Percentiles rank a stretch among this genome's conserved stretches.
phyloP scores from a whole-genome alignment of 2,797 vertebrate genomes.

The Alosa sapidissima region DNA sequence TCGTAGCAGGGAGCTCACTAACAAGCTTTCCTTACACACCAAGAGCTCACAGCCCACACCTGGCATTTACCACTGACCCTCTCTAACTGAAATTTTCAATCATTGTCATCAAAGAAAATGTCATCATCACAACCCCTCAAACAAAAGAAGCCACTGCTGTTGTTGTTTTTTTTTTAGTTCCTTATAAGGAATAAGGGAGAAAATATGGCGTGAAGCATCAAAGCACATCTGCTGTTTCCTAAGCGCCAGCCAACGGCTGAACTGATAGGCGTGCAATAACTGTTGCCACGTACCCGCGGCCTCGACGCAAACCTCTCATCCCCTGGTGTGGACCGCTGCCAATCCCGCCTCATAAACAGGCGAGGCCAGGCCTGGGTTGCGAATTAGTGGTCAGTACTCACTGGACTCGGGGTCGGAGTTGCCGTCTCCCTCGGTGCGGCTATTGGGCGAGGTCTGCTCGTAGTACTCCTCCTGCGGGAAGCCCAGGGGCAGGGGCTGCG shows the following conservation, averaged over 20 bases:
- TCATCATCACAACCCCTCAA: neutral
- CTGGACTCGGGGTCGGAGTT: slow-evolving; percentile 98
- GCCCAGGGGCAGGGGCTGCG: slow-evolving; percentile 86
- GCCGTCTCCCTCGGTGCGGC: slow-evolving; percentile 94
- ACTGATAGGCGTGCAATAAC: neutral
- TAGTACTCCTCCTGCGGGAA: slow-evolving; percentile 92
- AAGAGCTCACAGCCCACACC: neutral
- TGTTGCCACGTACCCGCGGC: neutral
- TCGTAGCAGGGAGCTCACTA: neutral
- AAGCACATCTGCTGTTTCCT: neutral
- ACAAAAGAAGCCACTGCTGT: neutral
- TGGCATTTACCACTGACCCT: neutral
- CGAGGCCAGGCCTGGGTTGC: neutral
- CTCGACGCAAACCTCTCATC: neutral
- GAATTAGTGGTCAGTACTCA: slow-evolving; percentile 72
- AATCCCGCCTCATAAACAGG: neutral
- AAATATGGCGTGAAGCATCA: neutral
- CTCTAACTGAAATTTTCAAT: neutral
- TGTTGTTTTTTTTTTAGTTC: too few relatives aligned
- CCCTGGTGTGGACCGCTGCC: neutral
- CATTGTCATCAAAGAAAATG: neutral
- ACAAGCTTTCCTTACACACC: neutral
- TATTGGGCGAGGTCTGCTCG: slow-evolving; percentile 89
- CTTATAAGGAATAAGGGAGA: neutral
- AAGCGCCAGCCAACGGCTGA: neutral